Conservation (phyloP, 2,888 invertebrate species). For the Tetrapedia diversipes region DNA sequence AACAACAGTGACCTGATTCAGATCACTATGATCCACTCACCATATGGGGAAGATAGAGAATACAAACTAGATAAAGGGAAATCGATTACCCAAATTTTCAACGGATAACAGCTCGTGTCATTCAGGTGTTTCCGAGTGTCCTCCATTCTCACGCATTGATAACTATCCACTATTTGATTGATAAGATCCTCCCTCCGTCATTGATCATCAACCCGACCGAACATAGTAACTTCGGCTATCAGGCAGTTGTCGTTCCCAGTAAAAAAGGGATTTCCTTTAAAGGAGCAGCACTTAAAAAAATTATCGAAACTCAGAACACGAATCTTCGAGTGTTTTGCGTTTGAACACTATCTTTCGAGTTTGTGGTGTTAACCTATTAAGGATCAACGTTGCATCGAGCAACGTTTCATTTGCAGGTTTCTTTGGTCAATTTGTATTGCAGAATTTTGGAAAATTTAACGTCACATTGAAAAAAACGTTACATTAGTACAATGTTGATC, state of each 20-base stretch:
- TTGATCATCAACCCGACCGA: neutral
- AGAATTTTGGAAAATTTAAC: no score
- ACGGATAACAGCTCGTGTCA: slow-evolving; percentile 1
- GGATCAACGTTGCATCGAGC: no score
- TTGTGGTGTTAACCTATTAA: neutral
- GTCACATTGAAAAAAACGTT: no score
- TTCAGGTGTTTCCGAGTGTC: slow-evolving; percentile 11
- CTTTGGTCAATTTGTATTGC: no score
- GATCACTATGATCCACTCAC: neutral
- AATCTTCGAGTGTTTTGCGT: neutral
- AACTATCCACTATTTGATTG: slow-evolving; percentile 11
- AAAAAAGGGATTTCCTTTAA: neutral
- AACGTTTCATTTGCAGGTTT: no score
- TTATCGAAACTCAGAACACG: neutral
- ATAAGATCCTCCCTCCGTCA: neutral
- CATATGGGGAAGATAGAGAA: neutral
- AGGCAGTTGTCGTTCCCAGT: neutral
- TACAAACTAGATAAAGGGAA: slow-evolving; percentile 13
- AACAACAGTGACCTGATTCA: no score
- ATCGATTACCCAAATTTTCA: slow-evolving; percentile 19
- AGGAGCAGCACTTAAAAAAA: no score
- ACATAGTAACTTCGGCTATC: neutral
- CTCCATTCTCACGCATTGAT: slow-evolving; percentile 7
- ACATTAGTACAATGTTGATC: no score
- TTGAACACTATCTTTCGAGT: neutral